A percentile compares a stretch with the other conserved stretches of the same genome.
Evolutionary conservation across 2,888 invertebrate genomes (phyloP).

Genomic region (Mantis religiosa): DNA sequence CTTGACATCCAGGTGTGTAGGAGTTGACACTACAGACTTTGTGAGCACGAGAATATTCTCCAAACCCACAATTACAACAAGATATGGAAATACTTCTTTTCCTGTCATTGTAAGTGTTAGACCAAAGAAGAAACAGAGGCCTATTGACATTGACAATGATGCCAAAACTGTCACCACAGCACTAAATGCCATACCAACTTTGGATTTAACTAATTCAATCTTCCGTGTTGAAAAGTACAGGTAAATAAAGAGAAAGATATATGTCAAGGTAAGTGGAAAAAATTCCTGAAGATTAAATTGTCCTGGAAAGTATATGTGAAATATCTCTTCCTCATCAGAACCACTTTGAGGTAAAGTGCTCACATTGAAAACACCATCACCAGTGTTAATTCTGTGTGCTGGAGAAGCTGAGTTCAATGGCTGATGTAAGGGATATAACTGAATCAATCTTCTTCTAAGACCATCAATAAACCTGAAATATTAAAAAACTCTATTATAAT

Average conservation of each 20-base stretch:
- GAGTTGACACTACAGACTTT: constrained; percentile 90
- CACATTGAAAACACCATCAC: not conserved
- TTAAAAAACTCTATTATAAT: not conserved
- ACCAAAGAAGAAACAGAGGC: constrained; percentile 82
- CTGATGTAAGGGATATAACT: constrained; percentile 70
- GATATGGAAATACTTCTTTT: constrained; percentile 90
- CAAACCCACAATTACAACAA: constrained; percentile 89
- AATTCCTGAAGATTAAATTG: constrained; percentile 81
- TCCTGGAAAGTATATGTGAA: constrained; percentile 85
- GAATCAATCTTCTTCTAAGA: constrained; percentile 62
- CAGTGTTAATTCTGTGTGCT: not conserved
- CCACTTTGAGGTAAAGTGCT: not conserved
- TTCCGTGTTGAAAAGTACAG: constrained; percentile 94
- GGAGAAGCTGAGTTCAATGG: constrained; percentile 34
- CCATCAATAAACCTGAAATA: constrained; percentile 65
- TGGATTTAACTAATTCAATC: constrained; percentile 88
- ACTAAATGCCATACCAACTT: constrained; percentile 79
- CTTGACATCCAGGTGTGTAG: constrained; percentile 86
- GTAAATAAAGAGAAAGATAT: constrained; percentile 82
- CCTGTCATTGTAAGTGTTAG: constrained; percentile 75
- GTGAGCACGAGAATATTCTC: constrained; percentile 89
- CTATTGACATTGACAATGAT: constrained; percentile 89
- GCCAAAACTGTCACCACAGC: constrained; percentile 73
- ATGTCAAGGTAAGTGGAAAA: constrained; percentile 78
- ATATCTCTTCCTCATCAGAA: constrained; percentile 30